A percentile compares a stretch with the other conserved stretches of the same genome.
Evolutionary conservation across 2,797 vertebrate genomes (phyloP).

Genomic region (Rhynchonycteris naso): DNA sequence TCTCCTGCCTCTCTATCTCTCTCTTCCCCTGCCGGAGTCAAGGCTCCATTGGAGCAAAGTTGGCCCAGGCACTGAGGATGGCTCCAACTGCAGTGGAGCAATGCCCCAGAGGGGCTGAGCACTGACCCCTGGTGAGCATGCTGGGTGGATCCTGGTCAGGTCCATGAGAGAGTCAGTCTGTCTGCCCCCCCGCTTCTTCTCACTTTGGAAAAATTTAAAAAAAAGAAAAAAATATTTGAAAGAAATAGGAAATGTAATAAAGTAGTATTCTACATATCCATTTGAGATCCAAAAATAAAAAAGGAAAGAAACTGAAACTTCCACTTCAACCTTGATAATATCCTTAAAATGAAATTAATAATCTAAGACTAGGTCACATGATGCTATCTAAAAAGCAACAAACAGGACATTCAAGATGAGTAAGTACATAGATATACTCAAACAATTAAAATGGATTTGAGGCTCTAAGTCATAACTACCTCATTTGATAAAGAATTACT

Average conservation of each 20-base stretch:
- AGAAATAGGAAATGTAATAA: neutral
- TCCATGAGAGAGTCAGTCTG: too few relatives aligned
- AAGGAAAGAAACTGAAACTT: neutral
- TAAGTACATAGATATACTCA: constrained; percentile 15
- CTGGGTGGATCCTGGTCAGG: too few relatives aligned
- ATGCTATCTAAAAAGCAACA: constrained; percentile 17
- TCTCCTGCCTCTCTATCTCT: too few relatives aligned
- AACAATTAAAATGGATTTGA: constrained; percentile 20
- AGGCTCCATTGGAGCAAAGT: too few relatives aligned
- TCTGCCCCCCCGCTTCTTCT: too few relatives aligned
- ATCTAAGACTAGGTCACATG: constrained; percentile 42
- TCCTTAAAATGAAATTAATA: constrained; percentile 52
- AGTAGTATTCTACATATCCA: constrained; percentile 19
- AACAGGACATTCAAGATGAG: constrained; percentile 45
- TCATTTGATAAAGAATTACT: neutral
- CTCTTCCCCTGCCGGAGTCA: too few relatives aligned
- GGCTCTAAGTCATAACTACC: neutral
- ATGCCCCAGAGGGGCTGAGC: too few relatives aligned
- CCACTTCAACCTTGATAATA: neutral
- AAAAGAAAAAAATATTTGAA: too few relatives aligned
- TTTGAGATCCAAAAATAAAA: constrained; percentile 16
- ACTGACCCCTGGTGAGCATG: too few relatives aligned
- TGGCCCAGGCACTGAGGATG: too few relatives aligned
- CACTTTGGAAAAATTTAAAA: too few relatives aligned
- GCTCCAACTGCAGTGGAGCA: too few relatives aligned